Evolutionary conservation across 2,888 invertebrate species (phyloP).

Genomic region (Malthinus seriepunctatus): DNA sequence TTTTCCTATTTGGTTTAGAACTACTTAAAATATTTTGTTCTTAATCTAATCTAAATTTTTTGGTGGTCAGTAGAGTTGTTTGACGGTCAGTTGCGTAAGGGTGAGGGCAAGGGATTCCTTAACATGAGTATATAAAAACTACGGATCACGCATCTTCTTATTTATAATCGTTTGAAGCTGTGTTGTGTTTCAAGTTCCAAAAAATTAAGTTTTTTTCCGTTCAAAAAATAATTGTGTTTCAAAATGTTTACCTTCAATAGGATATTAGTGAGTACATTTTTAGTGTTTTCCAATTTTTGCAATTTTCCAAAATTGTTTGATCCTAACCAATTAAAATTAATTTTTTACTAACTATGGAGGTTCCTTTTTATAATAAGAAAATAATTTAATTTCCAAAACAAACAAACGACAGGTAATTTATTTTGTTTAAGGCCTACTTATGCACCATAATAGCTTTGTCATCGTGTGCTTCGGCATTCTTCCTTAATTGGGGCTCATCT

Average conservation of each 20-base stretch:
- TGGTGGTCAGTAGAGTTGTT: slow-evolving; percentile 13
- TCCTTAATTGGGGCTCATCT: slow-evolving; percentile 57
- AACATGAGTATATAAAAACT: slow-evolving; percentile 22
- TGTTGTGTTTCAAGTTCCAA: no score
- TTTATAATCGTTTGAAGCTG: slow-evolving; percentile 36
- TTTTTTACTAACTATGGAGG: neutral
- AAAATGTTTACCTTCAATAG: slow-evolving; percentile 20
- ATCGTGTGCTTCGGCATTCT: slow-evolving; percentile 58
- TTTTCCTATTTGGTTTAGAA: slow-evolving; percentile 15
- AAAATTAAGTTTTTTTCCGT: slow-evolving; percentile 9
- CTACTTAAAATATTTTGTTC: slow-evolving; percentile 25
- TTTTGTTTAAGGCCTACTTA: slow-evolving; percentile 52
- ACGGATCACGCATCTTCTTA: slow-evolving; percentile 7
- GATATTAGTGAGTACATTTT: slow-evolving; percentile 26
- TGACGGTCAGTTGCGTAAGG: slow-evolving; percentile 22
- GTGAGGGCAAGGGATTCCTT: slow-evolving; percentile 26
- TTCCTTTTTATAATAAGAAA: neutral
- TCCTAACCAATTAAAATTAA: neutral
- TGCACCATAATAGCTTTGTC: slow-evolving; percentile 52
- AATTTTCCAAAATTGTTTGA: slow-evolving; percentile 9
- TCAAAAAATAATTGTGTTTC: neutral
- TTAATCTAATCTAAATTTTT: slow-evolving; percentile 23
- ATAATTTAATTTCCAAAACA: neutral
- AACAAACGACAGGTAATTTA: neutral
- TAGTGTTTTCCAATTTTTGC: slow-evolving; percentile 26